Conservation (phyloP, 1,140 invertebrate genomes). For the Armadillidium nasatum region DNA sequence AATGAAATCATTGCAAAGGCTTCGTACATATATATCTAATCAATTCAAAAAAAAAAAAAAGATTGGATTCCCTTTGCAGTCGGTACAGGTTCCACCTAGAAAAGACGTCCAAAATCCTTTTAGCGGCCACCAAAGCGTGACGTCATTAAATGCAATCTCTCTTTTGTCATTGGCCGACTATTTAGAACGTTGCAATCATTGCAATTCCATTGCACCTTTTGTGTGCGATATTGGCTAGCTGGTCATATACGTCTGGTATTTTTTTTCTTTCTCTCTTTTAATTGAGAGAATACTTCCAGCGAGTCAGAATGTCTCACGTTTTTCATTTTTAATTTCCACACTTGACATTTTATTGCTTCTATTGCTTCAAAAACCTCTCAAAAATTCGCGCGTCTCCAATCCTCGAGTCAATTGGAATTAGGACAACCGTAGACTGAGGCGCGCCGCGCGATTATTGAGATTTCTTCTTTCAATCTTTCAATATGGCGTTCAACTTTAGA, state of each 20-base stretch:
- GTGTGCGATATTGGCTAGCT: too few species aligned
- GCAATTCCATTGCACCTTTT: not conserved
- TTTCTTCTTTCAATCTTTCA: too few species aligned
- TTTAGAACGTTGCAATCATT: not conserved
- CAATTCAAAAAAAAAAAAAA: too few species aligned
- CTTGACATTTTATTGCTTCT: not conserved
- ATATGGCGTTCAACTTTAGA: too few species aligned
- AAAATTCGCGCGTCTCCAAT: not conserved
- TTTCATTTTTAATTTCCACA: conserved; percentile 7
- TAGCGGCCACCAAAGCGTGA: not conserved
- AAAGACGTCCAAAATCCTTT: not conserved
- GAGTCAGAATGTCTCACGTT: not conserved
- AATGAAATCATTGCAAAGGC: not conserved
- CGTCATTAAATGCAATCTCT: conserved; percentile 7
- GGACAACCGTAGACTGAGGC: too few species aligned
- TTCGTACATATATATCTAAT: not conserved
- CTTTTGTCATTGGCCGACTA: not conserved
- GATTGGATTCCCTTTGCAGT: too few species aligned
- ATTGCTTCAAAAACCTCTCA: not conserved
- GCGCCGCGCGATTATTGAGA: too few species aligned
- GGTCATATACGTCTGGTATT: too few species aligned
- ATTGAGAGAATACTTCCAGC: too few species aligned
- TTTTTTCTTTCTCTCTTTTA: too few species aligned
- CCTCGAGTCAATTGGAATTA: not conserved
- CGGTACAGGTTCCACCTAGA: too few species aligned